These are phyloP conservation scores for Xanthia icteritia DNA, from an alignment of 2,888 invertebrate genomes.

Conservation along the genomic window DNA sequence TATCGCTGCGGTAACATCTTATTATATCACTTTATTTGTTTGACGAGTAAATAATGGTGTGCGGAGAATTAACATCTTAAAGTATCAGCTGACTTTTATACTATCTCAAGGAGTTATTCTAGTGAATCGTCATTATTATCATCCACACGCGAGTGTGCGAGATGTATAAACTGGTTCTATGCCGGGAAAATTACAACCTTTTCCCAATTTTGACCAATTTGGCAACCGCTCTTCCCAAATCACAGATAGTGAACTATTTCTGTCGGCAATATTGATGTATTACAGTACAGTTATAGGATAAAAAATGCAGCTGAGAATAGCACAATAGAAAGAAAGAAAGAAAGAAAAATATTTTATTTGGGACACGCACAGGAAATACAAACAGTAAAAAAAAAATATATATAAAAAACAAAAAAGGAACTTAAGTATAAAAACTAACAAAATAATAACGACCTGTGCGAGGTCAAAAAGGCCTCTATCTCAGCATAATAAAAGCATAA, in stretches of 20 bases:
- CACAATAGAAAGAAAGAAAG: too few species aligned
- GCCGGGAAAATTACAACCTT: not conserved
- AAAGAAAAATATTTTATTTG: too few species aligned
- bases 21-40: constrained; percentile 12
- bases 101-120: not conserved
- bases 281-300: not conserved
- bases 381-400: too few species aligned
- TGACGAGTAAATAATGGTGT: not conserved
- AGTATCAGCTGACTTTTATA: not conserved
- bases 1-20: constrained; percentile 76
- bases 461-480: too few species aligned
- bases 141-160: too few species aligned
- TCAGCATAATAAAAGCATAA: too few species aligned
- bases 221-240: not conserved
- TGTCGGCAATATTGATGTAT: not conserved
- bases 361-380: too few species aligned
- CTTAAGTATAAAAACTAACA: too few species aligned
- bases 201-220: not conserved
- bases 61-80: not conserved
- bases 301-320: not conserved
- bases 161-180: not conserved
- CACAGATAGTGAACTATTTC: not conserved
- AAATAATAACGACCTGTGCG: too few species aligned
- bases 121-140: not conserved
- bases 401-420: too few species aligned